Percentiles rank a stretch among this genome's conserved stretches.
Conservation (phyloP, 1,140 invertebrate genomes). For the Leguminivora glycinivorella region DNA sequence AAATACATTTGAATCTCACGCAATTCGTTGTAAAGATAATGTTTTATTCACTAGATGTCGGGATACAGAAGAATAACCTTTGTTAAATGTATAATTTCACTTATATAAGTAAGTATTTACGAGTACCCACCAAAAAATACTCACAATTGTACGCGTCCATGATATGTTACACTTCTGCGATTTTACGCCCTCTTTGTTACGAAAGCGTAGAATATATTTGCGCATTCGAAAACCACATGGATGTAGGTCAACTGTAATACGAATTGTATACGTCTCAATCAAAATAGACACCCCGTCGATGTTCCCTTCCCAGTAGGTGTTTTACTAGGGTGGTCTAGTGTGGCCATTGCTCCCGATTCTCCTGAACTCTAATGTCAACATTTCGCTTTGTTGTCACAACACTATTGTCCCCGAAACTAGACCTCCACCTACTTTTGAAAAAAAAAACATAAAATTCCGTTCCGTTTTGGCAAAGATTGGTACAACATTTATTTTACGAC, state of each 20-base stretch:
- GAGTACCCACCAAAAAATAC: background rate
- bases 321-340: conserved; percentile 8
- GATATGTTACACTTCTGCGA: no score
- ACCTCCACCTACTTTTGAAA: conserved; percentile 44
- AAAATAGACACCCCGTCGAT: conserved; percentile 9
- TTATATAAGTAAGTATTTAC: background rate
- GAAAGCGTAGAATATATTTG: no score
- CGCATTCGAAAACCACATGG: background rate
- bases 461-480: conserved; percentile 45
- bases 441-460: conserved; percentile 45
- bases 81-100: background rate
- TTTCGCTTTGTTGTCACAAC: conserved; percentile 54
- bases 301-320: background rate
- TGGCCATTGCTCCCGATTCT: background rate
- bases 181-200: no score
- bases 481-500: conserved; percentile 39
- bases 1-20: conserved; percentile 7
- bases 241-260: background rate
- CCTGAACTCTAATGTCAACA: conserved; percentile 50
- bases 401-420: conserved; percentile 47
- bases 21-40: background rate
- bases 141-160: no score
- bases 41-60: background rate
- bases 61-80: background rate
- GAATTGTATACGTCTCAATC: background rate